A percentile compares a stretch with the other conserved stretches of the same genome.
Evolutionary conservation across 2,113 vertebrate genomes (phyloP).

Genomic region (Cyprinodon tularosa): DNA sequence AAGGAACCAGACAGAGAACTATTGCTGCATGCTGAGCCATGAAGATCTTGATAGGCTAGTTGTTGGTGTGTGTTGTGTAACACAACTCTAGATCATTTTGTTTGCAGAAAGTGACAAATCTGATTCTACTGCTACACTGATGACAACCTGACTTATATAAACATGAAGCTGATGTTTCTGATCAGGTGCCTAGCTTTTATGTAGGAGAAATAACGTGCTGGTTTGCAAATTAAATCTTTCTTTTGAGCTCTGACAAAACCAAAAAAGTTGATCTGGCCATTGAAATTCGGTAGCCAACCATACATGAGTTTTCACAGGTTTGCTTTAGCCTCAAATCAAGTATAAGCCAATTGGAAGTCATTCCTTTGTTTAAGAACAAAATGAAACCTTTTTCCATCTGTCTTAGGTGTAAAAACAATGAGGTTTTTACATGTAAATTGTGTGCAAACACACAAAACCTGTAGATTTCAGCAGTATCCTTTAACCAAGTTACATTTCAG

Average conservation of each 20-base stretch:
- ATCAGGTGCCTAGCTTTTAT: background rate
- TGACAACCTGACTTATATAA: background rate
- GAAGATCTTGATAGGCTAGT: background rate
- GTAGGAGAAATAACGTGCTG: background rate
- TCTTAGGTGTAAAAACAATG: too few relatives aligned
- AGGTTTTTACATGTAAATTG: too few relatives aligned
- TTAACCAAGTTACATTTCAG: too few relatives aligned
- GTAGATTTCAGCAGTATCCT: too few relatives aligned
- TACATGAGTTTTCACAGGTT: too few relatives aligned
- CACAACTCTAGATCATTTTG: background rate
- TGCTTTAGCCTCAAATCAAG: background rate
- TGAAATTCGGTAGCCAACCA: too few relatives aligned
- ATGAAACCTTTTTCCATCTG: too few relatives aligned
- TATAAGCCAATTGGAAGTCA: background rate
- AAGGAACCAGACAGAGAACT: background rate
- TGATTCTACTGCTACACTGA: background rate
- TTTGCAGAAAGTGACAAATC: background rate
- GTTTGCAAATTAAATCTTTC: too few relatives aligned
- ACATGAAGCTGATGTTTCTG: background rate
- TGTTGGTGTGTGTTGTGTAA: background rate
- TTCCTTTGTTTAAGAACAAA: too few relatives aligned
- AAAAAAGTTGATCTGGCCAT: too few relatives aligned
- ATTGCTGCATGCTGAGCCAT: background rate
- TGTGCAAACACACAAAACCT: too few relatives aligned
- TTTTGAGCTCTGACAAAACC: too few relatives aligned